A percentile compares a stretch with the other conserved stretches of the same genome.
Evolutionary conservation across 2,113 vertebrate genomes (phyloP).

Genomic region (Narcine bancroftii): DNA sequence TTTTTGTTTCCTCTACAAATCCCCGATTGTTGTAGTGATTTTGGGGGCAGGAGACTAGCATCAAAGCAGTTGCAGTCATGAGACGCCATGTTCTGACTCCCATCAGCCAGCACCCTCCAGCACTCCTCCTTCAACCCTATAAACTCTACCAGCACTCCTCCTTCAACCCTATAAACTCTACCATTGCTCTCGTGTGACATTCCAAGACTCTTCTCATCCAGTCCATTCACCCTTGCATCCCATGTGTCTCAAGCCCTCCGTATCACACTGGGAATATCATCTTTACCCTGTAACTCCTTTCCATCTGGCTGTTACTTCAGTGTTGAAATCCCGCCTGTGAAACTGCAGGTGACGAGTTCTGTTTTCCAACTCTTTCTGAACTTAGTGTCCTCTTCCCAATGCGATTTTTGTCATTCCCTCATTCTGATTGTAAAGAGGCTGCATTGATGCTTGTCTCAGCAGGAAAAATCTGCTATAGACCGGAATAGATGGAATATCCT

Average conservation of each 20-base stretch:
- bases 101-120: not conserved
- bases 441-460: not conserved
- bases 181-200: not conserved
- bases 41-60: not conserved
- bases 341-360: not conserved
- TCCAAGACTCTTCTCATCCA: not conserved
- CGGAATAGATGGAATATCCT: not conserved
- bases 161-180: not conserved
- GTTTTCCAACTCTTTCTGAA: not conserved
- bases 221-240: not conserved
- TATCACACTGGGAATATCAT: not conserved
- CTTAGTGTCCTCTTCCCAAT: not conserved
- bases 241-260: not conserved
- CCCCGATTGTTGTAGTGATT: not conserved
- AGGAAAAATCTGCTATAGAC: not conserved
- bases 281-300: not conserved
- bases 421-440: not conserved
- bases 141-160: not conserved
- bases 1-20: too few relatives aligned
- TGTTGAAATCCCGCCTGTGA: not conserved
- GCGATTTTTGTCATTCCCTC: not conserved
- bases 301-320: not conserved
- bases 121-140: not conserved
- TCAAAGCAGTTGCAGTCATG: not conserved
- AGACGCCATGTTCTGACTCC: not conserved